These are phyloP conservation scores for Sebastes matsubarae DNA, from an alignment of 2,797 vertebrate genomes.

Conservation along the genomic window DNA sequence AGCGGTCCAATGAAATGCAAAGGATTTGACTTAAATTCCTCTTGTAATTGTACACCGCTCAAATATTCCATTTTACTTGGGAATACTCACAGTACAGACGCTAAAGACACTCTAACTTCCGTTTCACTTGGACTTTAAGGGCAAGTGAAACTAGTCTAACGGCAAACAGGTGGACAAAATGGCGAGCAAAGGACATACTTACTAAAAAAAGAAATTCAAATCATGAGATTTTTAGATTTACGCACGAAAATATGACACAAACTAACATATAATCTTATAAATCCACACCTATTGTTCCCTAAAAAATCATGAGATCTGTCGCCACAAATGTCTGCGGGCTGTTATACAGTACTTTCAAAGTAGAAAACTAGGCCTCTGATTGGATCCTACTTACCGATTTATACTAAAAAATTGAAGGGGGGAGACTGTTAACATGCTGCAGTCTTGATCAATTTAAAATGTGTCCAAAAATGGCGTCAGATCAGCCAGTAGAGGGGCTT, in stretches of 20 bases:
- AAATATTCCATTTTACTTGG: too few relatives aligned
- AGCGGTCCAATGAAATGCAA: too few relatives aligned
- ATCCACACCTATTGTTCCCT: neutral
- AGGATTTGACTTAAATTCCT: too few relatives aligned
- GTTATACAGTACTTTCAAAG: too few relatives aligned
- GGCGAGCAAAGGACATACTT: too few relatives aligned
- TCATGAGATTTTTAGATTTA: neutral
- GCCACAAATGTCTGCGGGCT: neutral
- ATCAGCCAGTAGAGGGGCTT: neutral
- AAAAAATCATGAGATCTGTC: neutral
- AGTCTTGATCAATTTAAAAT: neutral
- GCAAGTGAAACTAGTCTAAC: rapidly evolving
- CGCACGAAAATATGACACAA: neutral
- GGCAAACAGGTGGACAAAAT: neutral
- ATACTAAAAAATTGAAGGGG: neutral
- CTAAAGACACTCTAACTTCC: neutral
- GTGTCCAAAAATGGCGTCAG: neutral
- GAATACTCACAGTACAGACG: rapidly evolving
- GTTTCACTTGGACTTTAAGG: rapidly evolving
- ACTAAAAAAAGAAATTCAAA: neutral
- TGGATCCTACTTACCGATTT: neutral
- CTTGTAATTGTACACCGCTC: too few relatives aligned
- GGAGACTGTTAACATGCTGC: neutral
- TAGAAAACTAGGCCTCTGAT: neutral
- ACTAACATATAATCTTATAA: neutral